Evolutionary conservation across 2,797 vertebrate species (phyloP).

Genomic region (Gallinago solitaria): DNA sequence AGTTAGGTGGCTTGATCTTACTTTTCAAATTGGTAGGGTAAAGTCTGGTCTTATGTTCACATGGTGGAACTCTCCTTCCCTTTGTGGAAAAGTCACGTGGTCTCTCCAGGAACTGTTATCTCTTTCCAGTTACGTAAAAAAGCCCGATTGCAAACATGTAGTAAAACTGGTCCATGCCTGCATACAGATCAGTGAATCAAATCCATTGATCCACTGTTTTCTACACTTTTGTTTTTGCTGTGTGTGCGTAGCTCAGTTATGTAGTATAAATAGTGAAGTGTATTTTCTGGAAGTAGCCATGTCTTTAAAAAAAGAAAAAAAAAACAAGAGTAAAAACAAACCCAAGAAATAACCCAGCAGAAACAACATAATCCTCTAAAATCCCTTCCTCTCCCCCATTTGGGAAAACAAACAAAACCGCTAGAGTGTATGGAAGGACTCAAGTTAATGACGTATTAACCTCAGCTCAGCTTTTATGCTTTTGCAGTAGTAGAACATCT

Average conservation of each 20-base stretch:
- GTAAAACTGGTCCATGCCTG: neutral
- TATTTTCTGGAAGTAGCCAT: accelerated
- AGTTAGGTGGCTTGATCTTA: neutral
- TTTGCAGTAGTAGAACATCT: neutral
- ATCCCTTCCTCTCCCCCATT: neutral
- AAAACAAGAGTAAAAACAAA: neutral
- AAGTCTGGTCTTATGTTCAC: accelerated
- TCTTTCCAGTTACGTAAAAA: neutral
- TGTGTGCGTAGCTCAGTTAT: neutral
- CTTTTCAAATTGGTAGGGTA: neutral
- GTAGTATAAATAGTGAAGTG: neutral
- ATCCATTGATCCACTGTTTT: neutral
- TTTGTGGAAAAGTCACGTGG: accelerated
- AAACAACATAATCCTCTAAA: neutral
- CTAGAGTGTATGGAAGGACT: neutral
- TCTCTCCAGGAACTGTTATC: neutral
- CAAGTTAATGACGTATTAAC: neutral
- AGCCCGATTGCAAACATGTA: neutral
- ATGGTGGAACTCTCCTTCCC: neutral
- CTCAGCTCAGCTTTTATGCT: neutral
- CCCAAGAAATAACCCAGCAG: neutral
- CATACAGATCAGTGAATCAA: too few species aligned
- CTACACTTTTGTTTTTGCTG: accelerated
- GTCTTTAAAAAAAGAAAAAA: neutral
- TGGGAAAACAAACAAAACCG: neutral